Percentiles rank a stretch among this genome's conserved stretches.
phyloP scores from a whole-genome alignment of 2,113 vertebrate species.

The Mixornis gularis region DNA sequence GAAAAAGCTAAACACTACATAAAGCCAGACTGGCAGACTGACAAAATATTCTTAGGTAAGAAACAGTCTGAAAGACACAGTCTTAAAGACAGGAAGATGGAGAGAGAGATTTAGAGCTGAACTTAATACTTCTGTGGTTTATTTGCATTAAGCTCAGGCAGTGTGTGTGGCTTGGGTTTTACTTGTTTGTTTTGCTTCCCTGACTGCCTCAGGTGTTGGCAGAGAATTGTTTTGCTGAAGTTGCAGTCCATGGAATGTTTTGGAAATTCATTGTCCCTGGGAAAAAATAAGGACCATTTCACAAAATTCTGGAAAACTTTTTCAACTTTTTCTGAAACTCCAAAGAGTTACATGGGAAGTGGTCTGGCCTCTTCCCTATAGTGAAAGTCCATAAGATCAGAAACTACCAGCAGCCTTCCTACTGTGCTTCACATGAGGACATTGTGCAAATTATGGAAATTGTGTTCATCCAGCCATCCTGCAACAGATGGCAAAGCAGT shows the following conservation, averaged over 20 bases:
- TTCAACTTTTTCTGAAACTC: neutral
- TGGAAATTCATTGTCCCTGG: neutral
- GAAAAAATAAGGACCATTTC: neutral
- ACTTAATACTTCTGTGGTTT: constrained; percentile 22
- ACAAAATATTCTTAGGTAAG: neutral
- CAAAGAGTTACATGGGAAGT: neutral
- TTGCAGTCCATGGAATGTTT: neutral
- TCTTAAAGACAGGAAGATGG: neutral
- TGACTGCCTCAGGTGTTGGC: constrained; percentile 2
- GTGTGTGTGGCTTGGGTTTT: neutral
- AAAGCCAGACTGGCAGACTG: neutral
- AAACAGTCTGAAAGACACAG: neutral
- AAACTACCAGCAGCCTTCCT: neutral
- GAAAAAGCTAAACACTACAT: neutral
- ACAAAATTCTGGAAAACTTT: neutral
- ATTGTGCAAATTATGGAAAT: constrained; percentile 14
- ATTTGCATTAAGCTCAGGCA: constrained; percentile 28
- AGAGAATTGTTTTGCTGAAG: neutral
- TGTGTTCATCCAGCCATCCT: neutral
- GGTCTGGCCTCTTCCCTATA: neutral
- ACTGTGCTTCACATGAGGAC: neutral
- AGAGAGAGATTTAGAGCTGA: constrained; percentile 14
- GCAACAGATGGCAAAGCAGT: constrained; percentile 48
- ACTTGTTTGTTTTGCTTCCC: constrained; percentile 39
- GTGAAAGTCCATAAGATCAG: neutral